Percentiles rank a stretch among this genome's conserved stretches.
Conservation (phyloP, 2,113 vertebrate genomes). For the Oryzias woworae region DNA sequence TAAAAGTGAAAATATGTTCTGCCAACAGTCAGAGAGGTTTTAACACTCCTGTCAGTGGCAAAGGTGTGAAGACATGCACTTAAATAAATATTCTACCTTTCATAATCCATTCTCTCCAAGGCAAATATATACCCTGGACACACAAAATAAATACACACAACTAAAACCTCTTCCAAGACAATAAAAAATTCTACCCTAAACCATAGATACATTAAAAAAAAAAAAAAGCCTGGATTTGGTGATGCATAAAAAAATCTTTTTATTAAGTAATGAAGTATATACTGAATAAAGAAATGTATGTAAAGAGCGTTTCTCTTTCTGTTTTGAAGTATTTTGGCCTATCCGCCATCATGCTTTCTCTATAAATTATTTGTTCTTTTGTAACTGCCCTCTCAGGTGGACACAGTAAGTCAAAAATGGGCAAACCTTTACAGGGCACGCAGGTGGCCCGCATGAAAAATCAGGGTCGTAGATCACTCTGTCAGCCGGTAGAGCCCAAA, state of each 20-base stretch:
- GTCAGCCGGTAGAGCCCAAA: too few species aligned
- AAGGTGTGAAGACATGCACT: constrained; percentile 54
- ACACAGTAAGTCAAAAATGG: too few species aligned
- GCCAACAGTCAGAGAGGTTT: constrained; percentile 55
- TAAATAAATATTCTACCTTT: constrained; percentile 23
- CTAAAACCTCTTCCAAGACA: too few species aligned
- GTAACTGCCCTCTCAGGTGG: too few species aligned
- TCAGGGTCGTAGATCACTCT: too few species aligned
- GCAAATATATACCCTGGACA: constrained; percentile 29
- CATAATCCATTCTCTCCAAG: constrained; percentile 29
- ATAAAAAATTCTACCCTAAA: constrained; percentile 30
- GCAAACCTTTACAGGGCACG: too few species aligned
- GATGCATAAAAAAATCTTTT: constrained; percentile 61
- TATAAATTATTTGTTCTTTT: too few species aligned
- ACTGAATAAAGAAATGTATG: constrained; percentile 32
- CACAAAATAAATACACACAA: too few species aligned
- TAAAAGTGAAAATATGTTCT: constrained; percentile 48
- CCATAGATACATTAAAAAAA: constrained; percentile 41
- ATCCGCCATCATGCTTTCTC: constrained; percentile 12
- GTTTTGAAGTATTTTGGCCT: constrained; percentile 32
- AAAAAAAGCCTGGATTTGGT: constrained; percentile 46
- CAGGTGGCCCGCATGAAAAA: too few species aligned
- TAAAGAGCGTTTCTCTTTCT: constrained; percentile 24
- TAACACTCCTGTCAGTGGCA: constrained; percentile 58
- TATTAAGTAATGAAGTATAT: constrained; percentile 54